A percentile compares a stretch with the other conserved stretches of the same genome.
phyloP scores from a whole-genome alignment of 2,113 vertebrate genomes.

The Oenanthe oenanthe region DNA sequence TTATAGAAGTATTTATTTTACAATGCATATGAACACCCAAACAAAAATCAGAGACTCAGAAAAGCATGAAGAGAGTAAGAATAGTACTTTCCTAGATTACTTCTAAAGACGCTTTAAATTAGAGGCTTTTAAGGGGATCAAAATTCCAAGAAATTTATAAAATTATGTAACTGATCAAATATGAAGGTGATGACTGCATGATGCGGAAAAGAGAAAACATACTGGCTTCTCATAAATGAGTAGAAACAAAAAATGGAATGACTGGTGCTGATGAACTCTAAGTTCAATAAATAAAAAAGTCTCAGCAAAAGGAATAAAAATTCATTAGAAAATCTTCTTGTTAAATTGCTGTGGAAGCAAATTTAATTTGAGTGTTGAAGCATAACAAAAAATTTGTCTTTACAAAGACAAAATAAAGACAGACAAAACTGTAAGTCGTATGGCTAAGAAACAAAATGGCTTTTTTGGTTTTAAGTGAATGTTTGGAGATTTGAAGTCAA shows the following conservation, averaged over 20 bases:
- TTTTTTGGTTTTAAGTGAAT: not conserved
- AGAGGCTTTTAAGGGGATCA: not conserved
- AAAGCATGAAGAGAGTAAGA: not conserved
- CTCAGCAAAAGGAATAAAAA: not conserved
- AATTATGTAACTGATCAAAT: not conserved
- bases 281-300: not conserved
- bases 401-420: not conserved
- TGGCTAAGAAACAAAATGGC: not conserved
- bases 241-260: not conserved
- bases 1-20: not conserved
- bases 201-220: not conserved
- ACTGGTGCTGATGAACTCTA: not conserved
- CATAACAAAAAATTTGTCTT: not conserved
- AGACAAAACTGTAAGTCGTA: not conserved
- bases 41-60: not conserved
- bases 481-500: not conserved
- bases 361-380: not conserved
- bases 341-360: not conserved
- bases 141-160: not conserved
- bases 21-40: not conserved
- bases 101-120: not conserved
- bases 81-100: not conserved
- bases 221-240: not conserved
- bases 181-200: not conserved
- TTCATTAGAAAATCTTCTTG: rapidly evolving